Evolutionary conservation across 2,113 vertebrate species (phyloP), one percentile per base, ranked within the genome.

Genomic region (Tinamus guttatus): DNA sequence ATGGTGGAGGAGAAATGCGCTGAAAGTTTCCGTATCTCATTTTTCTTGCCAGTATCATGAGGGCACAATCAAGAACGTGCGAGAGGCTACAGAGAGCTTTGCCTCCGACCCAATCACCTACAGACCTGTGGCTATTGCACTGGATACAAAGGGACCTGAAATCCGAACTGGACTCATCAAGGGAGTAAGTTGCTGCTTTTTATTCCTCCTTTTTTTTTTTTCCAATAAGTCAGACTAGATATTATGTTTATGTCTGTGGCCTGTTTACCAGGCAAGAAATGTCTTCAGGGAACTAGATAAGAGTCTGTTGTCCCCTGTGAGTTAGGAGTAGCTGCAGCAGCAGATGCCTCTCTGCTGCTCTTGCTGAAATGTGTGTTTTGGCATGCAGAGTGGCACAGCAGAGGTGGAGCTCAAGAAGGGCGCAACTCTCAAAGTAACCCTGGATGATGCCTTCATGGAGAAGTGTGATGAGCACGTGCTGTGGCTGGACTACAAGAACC

Each of bases 401-500:
- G 99, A 99, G 96, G 99, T 99, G 54, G 99, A 99, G 95, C 98
- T 99, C 52, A 99, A 98, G 97, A 99, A 98, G 89, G 99, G 99
- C 0, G 96, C 98, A 15, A 81, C 87, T 0, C 98, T 99, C 65
- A 99, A 99, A 97, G 74, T 99, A 68, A 99, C 99, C 1, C 96
- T 99, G 17, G 99, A 99, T 17, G 96, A 99, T 24, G 95, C 98
- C 62, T 99, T 94, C 97, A 99, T 96, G 98, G 99, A 99, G 3
- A 99, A 98, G 1, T 99, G 99, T 1, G 99, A 99, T 4, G 99
- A 99, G 51, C 98, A 98, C 1, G 71, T 94, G 4, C 97, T 99
- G 79, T 99, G 99, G 99, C 9, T 99, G n/a, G 99, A 99, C 98
- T 99, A 99, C 97, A 99, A 99, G 97, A 99, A 99, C 94, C 98